Base-by-base conservation (phyloP, 2,797 vertebrate genomes). In the Bovichtus variegatus region DNA sequence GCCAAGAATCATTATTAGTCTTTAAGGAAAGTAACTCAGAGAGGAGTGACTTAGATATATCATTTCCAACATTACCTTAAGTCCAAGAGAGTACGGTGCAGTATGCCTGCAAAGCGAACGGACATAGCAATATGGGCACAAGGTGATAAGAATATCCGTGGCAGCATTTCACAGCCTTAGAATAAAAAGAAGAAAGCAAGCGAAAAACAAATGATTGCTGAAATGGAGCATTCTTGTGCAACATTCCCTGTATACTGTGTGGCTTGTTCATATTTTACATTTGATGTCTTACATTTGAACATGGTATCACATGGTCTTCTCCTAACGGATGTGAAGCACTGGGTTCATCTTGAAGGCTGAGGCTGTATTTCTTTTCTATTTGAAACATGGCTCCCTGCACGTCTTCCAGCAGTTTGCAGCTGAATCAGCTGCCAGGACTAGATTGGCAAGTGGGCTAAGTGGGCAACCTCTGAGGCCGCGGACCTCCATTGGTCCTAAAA, bases 1-100 rank as follows among this genome's bases (percentile, higher is more conserved):
- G 89, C 86, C 78, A 86, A 76, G 78, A 91, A 90, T 90, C 82
- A 71, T 91, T 83, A 89, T 87, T 60, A 59, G 78, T 91, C 84
- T 81, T 76, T 83, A 65, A 78, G 75, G 74, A 78, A 79, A 87
- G 80, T 83, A 82, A 90, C 78, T 91, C 51, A 27, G 44, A 76
- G 64, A 59, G n/a, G 47, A 84, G 58, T 68, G 43, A 73, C 71
- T 69, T 18, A 44, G 49, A 83, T 80, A 70, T 68, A 84, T 83
- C 65, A 81, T 83, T 55, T 36, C 41, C 25, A 61, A 31, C 50
- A 61, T 41, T 23, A 73, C 40, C 53, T 44, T 13, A 40, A 65
- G 59, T 34, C 44, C 31, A 67, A 62, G 50, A 63, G n/a, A 50
- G 61, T 65, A 68, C 40, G n/a, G 61, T 54, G 63, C 51, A 58